Conservation (phyloP, 1,140 invertebrate genomes). For the Melitaea cinxia region DNA sequence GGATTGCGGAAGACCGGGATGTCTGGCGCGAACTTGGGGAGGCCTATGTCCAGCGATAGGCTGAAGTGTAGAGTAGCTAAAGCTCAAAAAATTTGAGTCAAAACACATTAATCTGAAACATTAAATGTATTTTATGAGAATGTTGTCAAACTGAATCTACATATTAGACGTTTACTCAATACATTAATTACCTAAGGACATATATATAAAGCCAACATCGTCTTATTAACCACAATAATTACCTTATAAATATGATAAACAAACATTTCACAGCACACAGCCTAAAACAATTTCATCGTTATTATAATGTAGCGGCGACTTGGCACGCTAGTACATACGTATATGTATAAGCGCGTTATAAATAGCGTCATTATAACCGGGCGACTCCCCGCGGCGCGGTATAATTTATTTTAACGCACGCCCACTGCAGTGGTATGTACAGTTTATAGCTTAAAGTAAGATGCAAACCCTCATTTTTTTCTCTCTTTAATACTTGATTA, state of each 20-base stretch:
- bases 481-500: too few relatives aligned
- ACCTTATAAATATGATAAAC: too few relatives aligned
- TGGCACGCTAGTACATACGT: neutral
- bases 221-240: neutral
- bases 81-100: too few relatives aligned
- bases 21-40: too few relatives aligned
- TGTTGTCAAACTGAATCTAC: too few relatives aligned
- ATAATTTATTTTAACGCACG: slow-evolving; percentile 8
- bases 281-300: neutral
- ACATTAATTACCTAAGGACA: too few relatives aligned
- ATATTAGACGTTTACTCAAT: too few relatives aligned
- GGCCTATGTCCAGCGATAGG: too few relatives aligned
- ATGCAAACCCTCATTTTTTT: neutral
- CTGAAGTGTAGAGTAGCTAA: too few relatives aligned
- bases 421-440: neutral
- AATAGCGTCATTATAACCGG: slow-evolving; percentile 1
- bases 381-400: slow-evolving; percentile 2
- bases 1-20: too few relatives aligned
- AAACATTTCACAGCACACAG: neutral
- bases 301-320: slow-evolving; percentile 3
- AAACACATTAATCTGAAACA: too few relatives aligned
- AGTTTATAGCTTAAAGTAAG: neutral
- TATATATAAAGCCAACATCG: neutral
- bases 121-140: too few relatives aligned
- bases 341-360: neutral